Percentiles rank a stretch among this genome's conserved stretches.
Evolutionary conservation across 2,797 vertebrate genomes (phyloP).

Genomic region (Urosaurus nigricauda): DNA sequence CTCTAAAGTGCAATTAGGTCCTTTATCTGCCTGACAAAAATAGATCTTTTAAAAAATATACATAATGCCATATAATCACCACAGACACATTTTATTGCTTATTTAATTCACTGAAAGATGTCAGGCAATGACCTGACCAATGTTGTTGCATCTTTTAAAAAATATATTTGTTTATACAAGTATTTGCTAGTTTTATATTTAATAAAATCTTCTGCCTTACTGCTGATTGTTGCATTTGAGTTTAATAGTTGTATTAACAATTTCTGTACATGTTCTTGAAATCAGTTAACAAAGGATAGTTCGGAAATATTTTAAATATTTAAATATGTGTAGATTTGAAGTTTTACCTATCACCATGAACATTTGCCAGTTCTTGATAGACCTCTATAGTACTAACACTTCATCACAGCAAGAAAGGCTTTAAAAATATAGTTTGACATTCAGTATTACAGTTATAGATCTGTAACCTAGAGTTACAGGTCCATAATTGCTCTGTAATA

Average conservation of each 20-base stretch:
- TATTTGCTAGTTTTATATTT: background rate
- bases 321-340: background rate
- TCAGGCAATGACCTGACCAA: background rate
- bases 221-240: background rate
- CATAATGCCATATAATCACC: background rate
- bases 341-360: background rate
- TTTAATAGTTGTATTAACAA: background rate
- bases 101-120: background rate
- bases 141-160: background rate
- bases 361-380: background rate
- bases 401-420: too few relatives aligned
- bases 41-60: background rate
- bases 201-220: background rate
- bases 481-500: too few relatives aligned
- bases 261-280: background rate
- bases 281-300: background rate
- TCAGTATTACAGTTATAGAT: too few relatives aligned
- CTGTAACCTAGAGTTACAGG: too few relatives aligned
- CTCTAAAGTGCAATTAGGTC: background rate
- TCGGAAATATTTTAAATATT: background rate
- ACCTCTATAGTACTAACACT: too few relatives aligned
- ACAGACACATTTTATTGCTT: background rate
- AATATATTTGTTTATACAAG: too few relatives aligned
- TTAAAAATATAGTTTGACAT: too few relatives aligned
- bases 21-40: background rate